These are phyloP conservation scores for Echinops telfairi DNA, from an alignment of 2,113 vertebrate species.

Conservation along the genomic window DNA sequence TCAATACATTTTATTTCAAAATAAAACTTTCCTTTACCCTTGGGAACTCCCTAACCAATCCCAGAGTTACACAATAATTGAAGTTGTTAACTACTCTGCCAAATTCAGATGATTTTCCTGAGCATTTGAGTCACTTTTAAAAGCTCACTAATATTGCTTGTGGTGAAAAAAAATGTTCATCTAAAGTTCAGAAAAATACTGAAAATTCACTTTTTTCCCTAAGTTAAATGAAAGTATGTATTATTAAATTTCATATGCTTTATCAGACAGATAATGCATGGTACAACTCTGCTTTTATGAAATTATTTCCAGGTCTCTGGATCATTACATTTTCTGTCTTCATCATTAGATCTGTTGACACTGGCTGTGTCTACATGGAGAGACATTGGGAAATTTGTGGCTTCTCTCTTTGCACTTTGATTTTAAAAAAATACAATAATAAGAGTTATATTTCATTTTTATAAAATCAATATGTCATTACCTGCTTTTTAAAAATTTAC, in stretches of 20 bases:
- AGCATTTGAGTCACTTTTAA: slow-evolving; percentile 68
- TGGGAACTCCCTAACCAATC: slow-evolving; percentile 65
- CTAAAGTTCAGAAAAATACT: slow-evolving; percentile 63
- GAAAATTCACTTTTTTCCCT: slow-evolving; percentile 26
- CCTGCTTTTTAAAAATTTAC: slow-evolving; percentile 1
- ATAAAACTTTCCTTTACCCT: slow-evolving; percentile 74
- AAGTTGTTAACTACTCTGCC: slow-evolving; percentile 68
- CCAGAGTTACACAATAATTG: slow-evolving; percentile 70
- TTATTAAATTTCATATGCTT: slow-evolving; percentile 60
- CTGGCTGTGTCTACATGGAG: not conserved
- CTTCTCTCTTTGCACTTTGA: slow-evolving; percentile 53
- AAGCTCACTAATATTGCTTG: slow-evolving; percentile 64
- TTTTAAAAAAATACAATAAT: not conserved
- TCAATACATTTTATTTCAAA: slow-evolving; percentile 72
- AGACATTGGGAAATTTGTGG: slow-evolving; percentile 8
- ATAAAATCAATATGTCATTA: slow-evolving; percentile 57
- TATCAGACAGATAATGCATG: slow-evolving; percentile 47
- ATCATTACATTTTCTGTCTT: slow-evolving; percentile 26
- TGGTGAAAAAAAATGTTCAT: slow-evolving; percentile 40
- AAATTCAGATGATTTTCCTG: slow-evolving; percentile 67
- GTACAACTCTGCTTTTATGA: slow-evolving; percentile 45
- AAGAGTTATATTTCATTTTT: slow-evolving; percentile 50
- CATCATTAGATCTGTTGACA: not conserved
- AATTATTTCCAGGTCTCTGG: slow-evolving; percentile 32
- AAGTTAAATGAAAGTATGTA: slow-evolving; percentile 16